These are phyloP conservation scores for Microctonus aethiopoides DNA, from an alignment of 2,888 invertebrate genomes.

Conservation along the genomic window DNA sequence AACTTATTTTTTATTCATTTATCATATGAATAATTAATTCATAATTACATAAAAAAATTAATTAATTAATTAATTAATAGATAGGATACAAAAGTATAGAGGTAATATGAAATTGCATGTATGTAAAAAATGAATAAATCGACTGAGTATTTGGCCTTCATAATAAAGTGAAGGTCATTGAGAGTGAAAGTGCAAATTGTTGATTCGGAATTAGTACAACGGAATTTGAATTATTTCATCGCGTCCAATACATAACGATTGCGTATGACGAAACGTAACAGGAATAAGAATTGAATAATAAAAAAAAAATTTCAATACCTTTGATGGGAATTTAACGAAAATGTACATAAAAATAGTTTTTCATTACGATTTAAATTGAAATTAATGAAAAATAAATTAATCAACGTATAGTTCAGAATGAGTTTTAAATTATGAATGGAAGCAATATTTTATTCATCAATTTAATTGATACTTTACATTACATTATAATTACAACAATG, in stretches of 20 bases:
- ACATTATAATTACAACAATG: background rate
- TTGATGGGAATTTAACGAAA: too few relatives aligned
- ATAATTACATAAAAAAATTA: background rate
- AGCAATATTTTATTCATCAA: too few relatives aligned
- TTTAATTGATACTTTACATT: too few relatives aligned
- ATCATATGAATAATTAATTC: background rate
- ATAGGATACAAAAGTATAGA: background rate
- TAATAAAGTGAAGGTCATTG: constrained; percentile 41
- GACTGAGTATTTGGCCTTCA: constrained; percentile 37
- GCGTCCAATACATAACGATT: background rate
- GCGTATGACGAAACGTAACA: background rate
- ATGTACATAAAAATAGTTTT: background rate
- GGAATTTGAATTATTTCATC: background rate
- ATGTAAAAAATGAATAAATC: background rate
- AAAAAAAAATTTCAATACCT: background rate
- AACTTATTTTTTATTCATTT: background rate
- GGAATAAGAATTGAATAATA: background rate
- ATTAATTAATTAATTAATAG: background rate
- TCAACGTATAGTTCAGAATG: too few relatives aligned
- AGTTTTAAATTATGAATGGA: too few relatives aligned
- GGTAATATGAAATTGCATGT: background rate
- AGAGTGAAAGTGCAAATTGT: constrained; percentile 40
- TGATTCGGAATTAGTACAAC: background rate
- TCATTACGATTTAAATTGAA: background rate
- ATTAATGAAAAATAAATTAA: too few relatives aligned